A percentile compares a stretch with the other conserved stretches of the same genome.
Evolutionary conservation across 2,888 invertebrate species (phyloP).

Genomic region (Unio delphinus): DNA sequence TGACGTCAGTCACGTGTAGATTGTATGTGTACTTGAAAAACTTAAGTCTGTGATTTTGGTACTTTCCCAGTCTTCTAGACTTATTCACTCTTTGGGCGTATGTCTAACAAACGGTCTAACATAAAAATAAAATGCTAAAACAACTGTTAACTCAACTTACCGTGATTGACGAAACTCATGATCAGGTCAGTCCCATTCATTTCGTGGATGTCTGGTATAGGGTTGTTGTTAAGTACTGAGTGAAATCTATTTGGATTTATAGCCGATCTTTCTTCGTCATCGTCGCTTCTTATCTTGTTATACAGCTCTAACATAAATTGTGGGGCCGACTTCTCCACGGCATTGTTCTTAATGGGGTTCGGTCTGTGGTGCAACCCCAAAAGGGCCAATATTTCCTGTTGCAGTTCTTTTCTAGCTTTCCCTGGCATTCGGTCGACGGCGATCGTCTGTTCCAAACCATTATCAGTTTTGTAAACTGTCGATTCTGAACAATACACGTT

Average conservation of each 20-base stretch:
- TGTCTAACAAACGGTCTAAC: too few relatives aligned
- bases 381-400: slow-evolving; percentile 90
- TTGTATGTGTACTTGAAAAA: too few relatives aligned
- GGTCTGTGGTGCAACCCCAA: slow-evolving; percentile 90
- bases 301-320: slow-evolving; percentile 92
- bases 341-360: slow-evolving; percentile 55
- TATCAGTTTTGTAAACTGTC: slow-evolving; percentile 76
- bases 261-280: slow-evolving; percentile 49
- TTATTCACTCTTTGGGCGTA: too few relatives aligned
- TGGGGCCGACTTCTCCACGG: slow-evolving; percentile 76
- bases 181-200: slow-evolving; percentile 95
- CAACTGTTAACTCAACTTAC: slow-evolving; percentile 68
- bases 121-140: too few relatives aligned
- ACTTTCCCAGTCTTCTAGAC: too few relatives aligned
- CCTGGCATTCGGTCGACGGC: slow-evolving; percentile 83
- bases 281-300: slow-evolving; percentile 79
- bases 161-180: slow-evolving; percentile 93
- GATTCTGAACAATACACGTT: too few relatives aligned
- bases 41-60: too few relatives aligned
- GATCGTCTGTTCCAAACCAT: slow-evolving; percentile 83
- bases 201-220: slow-evolving; percentile 72
- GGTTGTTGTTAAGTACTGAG: slow-evolving; percentile 41
- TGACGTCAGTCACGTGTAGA: too few relatives aligned
- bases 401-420: slow-evolving; percentile 86
- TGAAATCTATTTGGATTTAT: slow-evolving; percentile 41